These are phyloP conservation scores for Arrhamphus sclerolepis DNA, from an alignment of 2,797 vertebrate genomes.

Conservation along the genomic window DNA sequence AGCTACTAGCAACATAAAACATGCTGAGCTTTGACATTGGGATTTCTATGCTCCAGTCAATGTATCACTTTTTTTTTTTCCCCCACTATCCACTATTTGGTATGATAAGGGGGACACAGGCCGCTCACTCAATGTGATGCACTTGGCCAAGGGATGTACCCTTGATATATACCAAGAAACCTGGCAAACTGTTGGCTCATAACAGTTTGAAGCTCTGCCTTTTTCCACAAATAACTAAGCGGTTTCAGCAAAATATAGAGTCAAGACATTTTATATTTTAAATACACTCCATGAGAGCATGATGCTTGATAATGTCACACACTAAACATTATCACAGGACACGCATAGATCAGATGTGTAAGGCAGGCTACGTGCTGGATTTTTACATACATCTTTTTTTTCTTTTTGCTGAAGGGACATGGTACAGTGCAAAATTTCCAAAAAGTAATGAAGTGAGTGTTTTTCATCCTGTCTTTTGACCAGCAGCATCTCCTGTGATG, in stretches of 20 bases:
- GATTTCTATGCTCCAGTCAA: conserved; percentile 58
- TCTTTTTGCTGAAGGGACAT: conserved; percentile 32
- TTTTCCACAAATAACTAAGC: neutral
- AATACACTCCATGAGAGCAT: neutral
- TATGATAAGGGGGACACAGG: conserved; percentile 35
- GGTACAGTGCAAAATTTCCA: conserved; percentile 52
- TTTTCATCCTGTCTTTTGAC: conserved; percentile 69
- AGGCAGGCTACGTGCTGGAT: conserved; percentile 25
- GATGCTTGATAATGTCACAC: no score
- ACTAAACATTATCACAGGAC: conserved; percentile 18
- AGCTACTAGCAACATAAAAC: conserved; percentile 72
- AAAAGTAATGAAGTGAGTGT: conserved; percentile 60
- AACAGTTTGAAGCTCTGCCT: conserved; percentile 9
- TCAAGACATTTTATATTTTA: neutral
- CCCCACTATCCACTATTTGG: conserved; percentile 25
- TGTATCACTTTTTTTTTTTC: conserved; percentile 16
- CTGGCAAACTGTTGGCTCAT: conserved; percentile 31
- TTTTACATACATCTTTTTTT: conserved; percentile 23
- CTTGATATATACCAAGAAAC: conserved; percentile 39
- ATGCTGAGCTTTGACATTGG: conserved; percentile 68
- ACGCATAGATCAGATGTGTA: conserved; percentile 13
- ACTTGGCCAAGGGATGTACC: conserved; percentile 47
- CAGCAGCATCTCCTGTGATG: conserved; percentile 75
- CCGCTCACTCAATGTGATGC: conserved; percentile 45
- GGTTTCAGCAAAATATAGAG: conserved; percentile 1